Conservation (phyloP, 2,888 invertebrate genomes). For the Ctena decussata region DNA sequence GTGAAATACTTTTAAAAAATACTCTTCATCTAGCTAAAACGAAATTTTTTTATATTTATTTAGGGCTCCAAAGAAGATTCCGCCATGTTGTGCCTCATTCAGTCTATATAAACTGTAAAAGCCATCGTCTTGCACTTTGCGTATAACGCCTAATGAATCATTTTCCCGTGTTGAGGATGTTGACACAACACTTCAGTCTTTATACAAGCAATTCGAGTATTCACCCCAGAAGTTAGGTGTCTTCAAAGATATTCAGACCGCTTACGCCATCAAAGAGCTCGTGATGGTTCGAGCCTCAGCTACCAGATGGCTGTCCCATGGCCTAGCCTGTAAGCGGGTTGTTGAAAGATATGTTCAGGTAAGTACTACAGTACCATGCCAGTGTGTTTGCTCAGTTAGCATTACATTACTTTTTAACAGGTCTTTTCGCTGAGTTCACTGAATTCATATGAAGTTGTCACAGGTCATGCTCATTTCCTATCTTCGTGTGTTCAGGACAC, state of each 20-base stretch:
- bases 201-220: constrained; percentile 52
- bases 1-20: too few relatives aligned
- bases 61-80: constrained; percentile 41
- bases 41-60: too few relatives aligned
- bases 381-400: too few relatives aligned
- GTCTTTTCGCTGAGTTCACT: too few relatives aligned
- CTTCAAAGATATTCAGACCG: constrained; percentile 15
- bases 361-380: not conserved
- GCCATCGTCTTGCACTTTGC: constrained; percentile 28
- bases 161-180: constrained; percentile 17
- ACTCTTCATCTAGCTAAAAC: too few relatives aligned
- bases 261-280: constrained; percentile 20
- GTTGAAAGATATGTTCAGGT: constrained; percentile 32
- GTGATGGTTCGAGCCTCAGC: constrained; percentile 24
- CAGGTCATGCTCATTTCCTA: too few relatives aligned
- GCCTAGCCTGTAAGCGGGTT: constrained; percentile 15
- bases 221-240: constrained; percentile 24
- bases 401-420: too few relatives aligned
- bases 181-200: constrained; percentile 28
- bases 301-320: constrained; percentile 37
- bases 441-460: too few relatives aligned
- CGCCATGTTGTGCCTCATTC: constrained; percentile 23
- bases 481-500: too few relatives aligned
- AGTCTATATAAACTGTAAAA: constrained; percentile 26
- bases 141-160: constrained; percentile 15